Evolutionary conservation across 2,797 vertebrate species (phyloP).

Genomic region (Anguilla marmorata): DNA sequence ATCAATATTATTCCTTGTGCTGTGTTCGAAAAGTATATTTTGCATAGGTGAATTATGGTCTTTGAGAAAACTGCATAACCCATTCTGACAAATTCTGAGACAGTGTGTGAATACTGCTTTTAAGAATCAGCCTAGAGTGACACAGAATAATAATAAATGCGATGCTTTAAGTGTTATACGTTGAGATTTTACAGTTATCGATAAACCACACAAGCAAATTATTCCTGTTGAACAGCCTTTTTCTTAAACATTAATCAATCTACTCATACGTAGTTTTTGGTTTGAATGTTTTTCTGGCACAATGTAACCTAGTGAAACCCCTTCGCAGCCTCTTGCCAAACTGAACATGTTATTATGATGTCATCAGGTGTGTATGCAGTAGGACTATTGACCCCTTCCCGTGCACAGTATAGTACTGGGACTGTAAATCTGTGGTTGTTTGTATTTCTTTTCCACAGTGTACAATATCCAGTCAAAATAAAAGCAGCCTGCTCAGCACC

Average conservation of each 20-base stretch:
- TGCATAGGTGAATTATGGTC: not conserved
- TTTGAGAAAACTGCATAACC: not conserved
- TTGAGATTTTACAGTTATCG: not conserved
- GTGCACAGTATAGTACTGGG: not conserved
- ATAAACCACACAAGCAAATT: not conserved
- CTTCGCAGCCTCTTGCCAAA: not conserved
- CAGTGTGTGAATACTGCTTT: not conserved
- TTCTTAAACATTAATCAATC: not conserved
- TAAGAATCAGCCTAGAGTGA: not conserved
- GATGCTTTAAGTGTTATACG: not conserved
- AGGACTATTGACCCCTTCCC: not conserved
- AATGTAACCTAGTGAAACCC: not conserved
- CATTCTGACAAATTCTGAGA: not conserved
- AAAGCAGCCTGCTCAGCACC: slow-evolving; percentile 6
- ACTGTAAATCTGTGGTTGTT: not conserved
- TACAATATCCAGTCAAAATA: slow-evolving; percentile 13
- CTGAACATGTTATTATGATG: not conserved
- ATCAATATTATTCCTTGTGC: not conserved
- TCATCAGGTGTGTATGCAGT: not conserved
- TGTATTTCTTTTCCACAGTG: not conserved
- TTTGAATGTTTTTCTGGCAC: not conserved
- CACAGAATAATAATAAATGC: not conserved
- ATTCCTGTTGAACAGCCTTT: not conserved
- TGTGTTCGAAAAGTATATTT: not conserved
- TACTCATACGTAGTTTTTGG: not conserved